Conservation (phyloP, 2,888 invertebrate genomes). For the Fragum sueziense region DNA sequence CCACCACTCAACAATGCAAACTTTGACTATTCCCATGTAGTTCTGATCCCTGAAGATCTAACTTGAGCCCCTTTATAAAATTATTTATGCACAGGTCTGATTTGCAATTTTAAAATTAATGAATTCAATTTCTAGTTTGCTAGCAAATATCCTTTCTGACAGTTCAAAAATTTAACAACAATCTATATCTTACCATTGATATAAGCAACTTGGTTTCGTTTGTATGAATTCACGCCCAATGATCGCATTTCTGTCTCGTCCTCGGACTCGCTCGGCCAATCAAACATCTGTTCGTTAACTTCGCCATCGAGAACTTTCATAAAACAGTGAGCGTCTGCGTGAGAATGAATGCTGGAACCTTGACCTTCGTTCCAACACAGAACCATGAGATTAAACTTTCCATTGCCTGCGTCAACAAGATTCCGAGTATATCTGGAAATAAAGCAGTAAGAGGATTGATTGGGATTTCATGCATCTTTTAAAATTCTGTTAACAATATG, state of each 20-base stretch:
- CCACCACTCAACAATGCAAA: too few relatives aligned
- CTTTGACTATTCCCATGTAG: too few relatives aligned
- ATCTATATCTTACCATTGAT: constrained; percentile 95
- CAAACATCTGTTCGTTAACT: constrained; percentile 90
- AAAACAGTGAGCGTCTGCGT: constrained; percentile 97
- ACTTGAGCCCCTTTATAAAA: too few relatives aligned
- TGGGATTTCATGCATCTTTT: too few relatives aligned
- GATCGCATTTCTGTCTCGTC: constrained; percentile 85
- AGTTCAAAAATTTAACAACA: too few relatives aligned
- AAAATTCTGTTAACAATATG: too few relatives aligned
- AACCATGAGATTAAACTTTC: constrained; percentile 97
- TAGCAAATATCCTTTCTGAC: too few relatives aligned
- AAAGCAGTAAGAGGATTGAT: too few relatives aligned
- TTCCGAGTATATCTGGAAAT: constrained; percentile 97
- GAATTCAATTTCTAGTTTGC: too few relatives aligned
- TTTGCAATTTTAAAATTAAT: too few relatives aligned
- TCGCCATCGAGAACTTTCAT: constrained; percentile 91
- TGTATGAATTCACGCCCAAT: constrained; percentile 87
- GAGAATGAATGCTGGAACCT: constrained; percentile 97
- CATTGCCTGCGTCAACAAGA: constrained; percentile 97
- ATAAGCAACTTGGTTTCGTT: constrained; percentile 93
- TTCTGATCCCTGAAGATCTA: too few relatives aligned
- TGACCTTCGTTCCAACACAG: constrained; percentile 99
- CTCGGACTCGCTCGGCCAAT: constrained; percentile 88
- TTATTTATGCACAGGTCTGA: too few relatives aligned